Percentiles rank a stretch among this genome's conserved stretches.
Evolutionary conservation across 2,113 vertebrate species (phyloP).

Genomic region (Colistium nudipinnis): DNA sequence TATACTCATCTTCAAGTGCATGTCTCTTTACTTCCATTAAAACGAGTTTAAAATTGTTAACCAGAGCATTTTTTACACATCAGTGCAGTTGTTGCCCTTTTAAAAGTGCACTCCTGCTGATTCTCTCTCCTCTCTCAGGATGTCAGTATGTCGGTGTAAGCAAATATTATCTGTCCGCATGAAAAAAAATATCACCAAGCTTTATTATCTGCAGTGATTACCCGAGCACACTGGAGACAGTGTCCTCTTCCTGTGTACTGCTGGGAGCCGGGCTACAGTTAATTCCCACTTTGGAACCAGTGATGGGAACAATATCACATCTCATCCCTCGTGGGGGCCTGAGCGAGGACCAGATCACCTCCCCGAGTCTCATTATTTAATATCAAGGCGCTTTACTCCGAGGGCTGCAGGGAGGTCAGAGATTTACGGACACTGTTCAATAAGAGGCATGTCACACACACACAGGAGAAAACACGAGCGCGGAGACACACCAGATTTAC

Average conservation of each 20-base stretch:
- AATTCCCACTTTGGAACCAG: conserved; percentile 69
- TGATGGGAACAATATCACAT: conserved; percentile 70
- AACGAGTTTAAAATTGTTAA: not conserved
- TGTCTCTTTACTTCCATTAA: not conserved
- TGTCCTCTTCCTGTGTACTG: conserved; percentile 63
- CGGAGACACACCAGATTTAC: conserved; percentile 26
- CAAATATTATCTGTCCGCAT: conserved; percentile 39
- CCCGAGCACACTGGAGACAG: conserved; percentile 43
- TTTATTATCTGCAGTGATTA: conserved; percentile 64
- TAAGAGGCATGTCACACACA: conserved; percentile 45
- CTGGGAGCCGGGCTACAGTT: conserved; percentile 57
- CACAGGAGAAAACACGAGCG: conserved; percentile 10
- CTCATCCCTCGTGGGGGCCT: conserved; percentile 55
- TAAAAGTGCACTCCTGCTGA: not conserved
- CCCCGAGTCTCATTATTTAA: conserved; percentile 71
- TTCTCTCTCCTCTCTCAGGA: conserved; percentile 17
- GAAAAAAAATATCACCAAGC: conserved; percentile 39
- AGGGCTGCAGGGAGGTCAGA: conserved; percentile 66
- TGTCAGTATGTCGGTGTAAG: conserved; percentile 8
- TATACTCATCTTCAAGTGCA: not conserved
- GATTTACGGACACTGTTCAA: conserved; percentile 67
- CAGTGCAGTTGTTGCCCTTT: not conserved
- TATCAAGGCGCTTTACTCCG: conserved; percentile 64
- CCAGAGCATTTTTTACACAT: not conserved
- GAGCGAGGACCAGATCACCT: conserved; percentile 62